Conservation (phyloP, 2,797 vertebrate genomes). For the Kryptopterus vitreolus region DNA sequence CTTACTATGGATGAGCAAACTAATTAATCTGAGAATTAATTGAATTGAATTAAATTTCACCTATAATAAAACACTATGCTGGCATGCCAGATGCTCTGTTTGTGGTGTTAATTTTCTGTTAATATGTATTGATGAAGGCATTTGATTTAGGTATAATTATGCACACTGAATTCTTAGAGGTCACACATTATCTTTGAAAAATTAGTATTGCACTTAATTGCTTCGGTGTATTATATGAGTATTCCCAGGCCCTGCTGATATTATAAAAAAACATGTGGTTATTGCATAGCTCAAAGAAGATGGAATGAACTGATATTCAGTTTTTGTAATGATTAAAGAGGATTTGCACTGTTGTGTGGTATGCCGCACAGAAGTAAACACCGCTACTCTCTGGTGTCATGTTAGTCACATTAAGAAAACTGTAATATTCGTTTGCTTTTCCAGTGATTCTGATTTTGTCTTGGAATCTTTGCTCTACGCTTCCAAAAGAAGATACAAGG, state of each 20-base stretch:
- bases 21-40: neutral
- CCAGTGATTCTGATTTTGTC: conserved; percentile 35
- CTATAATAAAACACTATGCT: neutral
- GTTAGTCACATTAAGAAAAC: conserved; percentile 33
- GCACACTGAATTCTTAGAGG: neutral
- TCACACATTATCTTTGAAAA: neutral
- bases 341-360: conserved; percentile 44
- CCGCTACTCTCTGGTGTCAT: conserved; percentile 28
- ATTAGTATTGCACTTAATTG: too few relatives aligned
- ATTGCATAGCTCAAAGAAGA: neutral
- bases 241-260: neutral
- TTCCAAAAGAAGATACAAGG: conserved; percentile 20
- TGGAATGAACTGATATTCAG: neutral
- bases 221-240: neutral
- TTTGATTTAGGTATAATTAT: neutral
- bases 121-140: neutral
- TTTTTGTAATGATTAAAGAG: conserved; percentile 19
- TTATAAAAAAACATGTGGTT: conserved; percentile 16
- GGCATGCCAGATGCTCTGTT: neutral
- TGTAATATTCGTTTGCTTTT: conserved; percentile 19
- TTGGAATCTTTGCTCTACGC: conserved; percentile 20
- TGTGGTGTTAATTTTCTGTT: neutral
- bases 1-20: neutral
- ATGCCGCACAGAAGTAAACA: conserved; percentile 57
- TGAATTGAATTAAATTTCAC: too few relatives aligned